Evolutionary conservation across 2,113 vertebrate genomes (phyloP), one percentile per base, ranked within the genome.

Genomic region (Oncorhynchus clarkii): DNA sequence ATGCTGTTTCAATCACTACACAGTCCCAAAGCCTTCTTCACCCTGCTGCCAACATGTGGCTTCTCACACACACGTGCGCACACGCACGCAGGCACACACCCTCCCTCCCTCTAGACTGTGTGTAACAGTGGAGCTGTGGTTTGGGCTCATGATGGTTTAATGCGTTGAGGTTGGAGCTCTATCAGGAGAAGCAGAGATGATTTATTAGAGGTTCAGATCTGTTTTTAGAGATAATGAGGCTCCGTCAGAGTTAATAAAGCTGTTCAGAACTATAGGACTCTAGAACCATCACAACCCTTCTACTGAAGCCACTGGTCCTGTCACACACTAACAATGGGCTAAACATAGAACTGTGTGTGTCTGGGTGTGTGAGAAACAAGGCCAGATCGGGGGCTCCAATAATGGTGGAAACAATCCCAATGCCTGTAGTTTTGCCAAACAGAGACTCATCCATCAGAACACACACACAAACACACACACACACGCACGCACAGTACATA

Each of bases 1-100:
- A 91, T 93, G 92, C 88, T 93, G 92, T 92, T 93, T 93, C 90
- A 93, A 92, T 94, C 92, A 93, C 89, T 90, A 85, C 78, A 87
- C 78, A 71, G 81, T 84, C 88, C 71, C 80, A 89, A 86, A 71
- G 78, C 89, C 87, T 81, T 88, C 87, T 81, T 89, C 84, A 89
- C 84, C 69, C 73, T 45, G 62, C 59, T 91, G 91, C 91, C 91
- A 90, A 85, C 81, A 80, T 74, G 76, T 82, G 88, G 88, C 89
- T 85, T 71, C 79, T 70, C 81, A 49, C 83, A 80, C 78, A 60
- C 80, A 76, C 82, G 77, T 77, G 27, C 26, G 22, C 65, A 20
- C 72, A 49, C 22, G 2, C 27, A 49, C 22, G 9, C 34, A 49
- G 45, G 14, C 31, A 48, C 60, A 27, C 59, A 24, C 16, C 12